These are phyloP conservation scores for Diadromus collaris DNA, from an alignment of 2,888 invertebrate species.

Conservation along the genomic window DNA sequence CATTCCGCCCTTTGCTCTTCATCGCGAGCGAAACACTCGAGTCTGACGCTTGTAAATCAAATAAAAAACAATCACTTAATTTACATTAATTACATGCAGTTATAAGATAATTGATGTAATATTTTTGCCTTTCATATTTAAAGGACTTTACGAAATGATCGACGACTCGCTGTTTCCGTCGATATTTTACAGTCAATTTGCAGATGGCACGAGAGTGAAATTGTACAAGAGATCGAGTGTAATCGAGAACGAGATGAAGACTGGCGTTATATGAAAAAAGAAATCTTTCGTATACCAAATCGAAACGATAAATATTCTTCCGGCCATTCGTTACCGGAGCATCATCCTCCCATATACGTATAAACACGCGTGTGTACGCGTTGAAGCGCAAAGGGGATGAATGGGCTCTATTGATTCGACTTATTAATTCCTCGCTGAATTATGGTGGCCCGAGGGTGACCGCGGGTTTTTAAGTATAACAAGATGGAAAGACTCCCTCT, in stretches of 20 bases:
- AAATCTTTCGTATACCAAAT: conserved; percentile 57
- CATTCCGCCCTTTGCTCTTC: conserved; percentile 28
- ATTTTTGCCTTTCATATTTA: not conserved
- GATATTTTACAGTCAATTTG: conserved; percentile 29
- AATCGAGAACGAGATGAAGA: conserved; percentile 24
- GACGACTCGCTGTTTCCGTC: conserved; percentile 23
- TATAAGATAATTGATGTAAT: not conserved
- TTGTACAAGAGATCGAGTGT: conserved; percentile 8
- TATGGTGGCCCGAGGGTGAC: conserved; percentile 64
- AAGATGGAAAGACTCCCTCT: conserved; percentile 47
- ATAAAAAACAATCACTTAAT: conserved; percentile 13
- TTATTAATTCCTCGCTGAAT: conserved; percentile 65
- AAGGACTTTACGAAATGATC: not conserved
- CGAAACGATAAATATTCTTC: conserved; percentile 64
- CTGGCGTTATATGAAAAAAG: conserved; percentile 19
- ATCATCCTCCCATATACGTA: conserved; percentile 40
- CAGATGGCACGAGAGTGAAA: not conserved
- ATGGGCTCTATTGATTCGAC: conserved; percentile 65
- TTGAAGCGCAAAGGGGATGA: conserved; percentile 55
- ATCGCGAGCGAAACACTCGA: conserved; percentile 47
- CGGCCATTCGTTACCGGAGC: conserved; percentile 58
- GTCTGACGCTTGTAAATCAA: conserved; percentile 44
- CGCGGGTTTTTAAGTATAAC: conserved; percentile 54
- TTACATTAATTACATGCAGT: not conserved
- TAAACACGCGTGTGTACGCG: conserved; percentile 15